Conservation (phyloP, 1,140 invertebrate genomes). For the Tyrophagus putrescentiae region DNA sequence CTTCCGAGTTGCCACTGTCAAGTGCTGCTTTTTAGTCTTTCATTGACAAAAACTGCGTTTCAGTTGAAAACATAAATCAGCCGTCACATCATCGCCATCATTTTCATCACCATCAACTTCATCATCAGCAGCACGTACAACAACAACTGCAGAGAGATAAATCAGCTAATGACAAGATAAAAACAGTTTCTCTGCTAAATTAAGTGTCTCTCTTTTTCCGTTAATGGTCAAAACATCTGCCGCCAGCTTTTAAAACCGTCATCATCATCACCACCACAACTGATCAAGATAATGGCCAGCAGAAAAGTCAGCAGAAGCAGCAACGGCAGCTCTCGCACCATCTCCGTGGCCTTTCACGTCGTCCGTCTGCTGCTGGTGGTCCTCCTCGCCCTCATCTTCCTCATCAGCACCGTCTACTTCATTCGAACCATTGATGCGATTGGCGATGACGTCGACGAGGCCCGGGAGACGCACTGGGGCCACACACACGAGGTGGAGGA, state of each 20-base stretch:
- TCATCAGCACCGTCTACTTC: slow-evolving; percentile 10
- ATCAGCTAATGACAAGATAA: neutral
- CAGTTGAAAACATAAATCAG: neutral
- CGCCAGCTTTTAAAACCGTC: too few species aligned
- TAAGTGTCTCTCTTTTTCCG: neutral
- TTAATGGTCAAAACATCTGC: too few species aligned
- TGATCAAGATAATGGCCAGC: neutral
- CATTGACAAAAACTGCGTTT: neutral
- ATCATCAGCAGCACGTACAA: neutral
- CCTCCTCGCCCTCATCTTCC: neutral
- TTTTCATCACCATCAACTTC: neutral
- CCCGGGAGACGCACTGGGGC: slow-evolving; percentile 8
- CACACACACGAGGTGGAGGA: slow-evolving; percentile 11
- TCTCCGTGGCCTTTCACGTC: neutral
- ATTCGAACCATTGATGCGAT: slow-evolving; percentile 18
- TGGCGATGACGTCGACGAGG: slow-evolving; percentile 16
- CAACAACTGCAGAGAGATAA: neutral
- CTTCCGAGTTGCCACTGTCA: neutral
- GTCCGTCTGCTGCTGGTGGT: neutral
- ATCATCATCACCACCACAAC: neutral
- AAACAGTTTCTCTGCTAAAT: neutral
- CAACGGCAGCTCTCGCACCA: too few species aligned
- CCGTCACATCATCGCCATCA: neutral
- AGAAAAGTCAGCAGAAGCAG: too few species aligned
- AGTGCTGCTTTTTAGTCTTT: neutral